Percentiles rank a stretch among this genome's conserved stretches.
Conservation (phyloP, 2,113 vertebrate species). For the Amblyornis subalaris region DNA sequence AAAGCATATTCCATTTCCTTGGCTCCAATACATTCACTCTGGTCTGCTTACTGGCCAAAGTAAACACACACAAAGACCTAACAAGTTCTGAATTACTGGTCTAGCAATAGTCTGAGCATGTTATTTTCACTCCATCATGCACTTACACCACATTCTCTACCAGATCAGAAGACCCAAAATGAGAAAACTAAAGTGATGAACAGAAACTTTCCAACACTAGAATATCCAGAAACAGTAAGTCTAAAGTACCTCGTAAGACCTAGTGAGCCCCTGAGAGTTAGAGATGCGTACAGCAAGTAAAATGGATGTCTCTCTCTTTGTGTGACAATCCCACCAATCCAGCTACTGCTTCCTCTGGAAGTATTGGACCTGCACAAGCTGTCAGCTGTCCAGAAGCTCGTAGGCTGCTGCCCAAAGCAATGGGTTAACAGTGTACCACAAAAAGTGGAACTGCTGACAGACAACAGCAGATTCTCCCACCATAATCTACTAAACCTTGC, state of each 20-base stretch:
- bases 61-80: neutral
- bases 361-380: neutral
- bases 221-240: neutral
- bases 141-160: neutral
- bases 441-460: neutral
- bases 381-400: neutral
- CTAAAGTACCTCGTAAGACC: neutral
- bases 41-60: neutral
- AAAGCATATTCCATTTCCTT: neutral
- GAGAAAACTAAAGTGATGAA: neutral
- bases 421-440: fast-evolving
- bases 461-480: neutral
- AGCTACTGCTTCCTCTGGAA: neutral
- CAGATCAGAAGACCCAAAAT: neutral
- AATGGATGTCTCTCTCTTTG: neutral
- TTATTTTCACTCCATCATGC: neutral
- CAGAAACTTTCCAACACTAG: neutral
- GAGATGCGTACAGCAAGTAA: neutral
- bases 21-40: neutral
- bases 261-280: neutral
- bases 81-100: conserved; percentile 10
- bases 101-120: neutral
- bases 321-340: neutral
- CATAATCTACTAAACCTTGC: neutral
- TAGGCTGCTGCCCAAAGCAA: neutral